phyloP scores from a whole-genome alignment of 2,888 invertebrate species.

The Trimorus sp. region DNA sequence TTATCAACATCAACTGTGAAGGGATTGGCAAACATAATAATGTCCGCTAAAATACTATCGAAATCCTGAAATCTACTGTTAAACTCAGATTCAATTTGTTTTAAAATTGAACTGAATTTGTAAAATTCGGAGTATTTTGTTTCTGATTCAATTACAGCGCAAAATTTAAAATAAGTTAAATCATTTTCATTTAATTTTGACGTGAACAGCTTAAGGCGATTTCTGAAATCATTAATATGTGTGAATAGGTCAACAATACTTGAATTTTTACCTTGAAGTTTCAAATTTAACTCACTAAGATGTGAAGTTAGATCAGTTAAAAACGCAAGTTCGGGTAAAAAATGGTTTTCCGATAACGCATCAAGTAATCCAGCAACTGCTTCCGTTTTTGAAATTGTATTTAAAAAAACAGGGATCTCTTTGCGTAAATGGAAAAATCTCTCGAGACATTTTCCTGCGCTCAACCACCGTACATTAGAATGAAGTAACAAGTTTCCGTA shows the following conservation, averaged over 20 bases:
- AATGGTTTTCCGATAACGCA: no score
- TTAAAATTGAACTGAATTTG: neutral
- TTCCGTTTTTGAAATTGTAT: neutral
- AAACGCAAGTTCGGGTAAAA: slow-evolving; percentile 11
- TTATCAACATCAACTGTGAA: neutral
- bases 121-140: neutral
- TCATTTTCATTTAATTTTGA: no score
- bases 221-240: no score
- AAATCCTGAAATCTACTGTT: neutral
- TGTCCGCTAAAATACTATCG: neutral
- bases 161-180: no score
- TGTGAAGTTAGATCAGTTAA: slow-evolving; percentile 7
- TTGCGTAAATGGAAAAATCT: slow-evolving; percentile 17
- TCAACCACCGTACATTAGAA: slow-evolving; percentile 32
- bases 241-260: neutral
- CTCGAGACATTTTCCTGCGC: slow-evolving; percentile 29
- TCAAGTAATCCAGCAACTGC: no score
- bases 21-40: slow-evolving; percentile 3
- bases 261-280: slow-evolving; percentile 19
- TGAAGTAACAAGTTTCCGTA: slow-evolving; percentile 27
- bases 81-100: neutral
- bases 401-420: neutral
- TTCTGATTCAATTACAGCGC: neutral
- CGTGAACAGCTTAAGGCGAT: no score
- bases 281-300: slow-evolving; percentile 23